Percentiles rank a stretch among this genome's conserved stretches.
Evolutionary conservation across 2,113 vertebrate species (phyloP).

Genomic region (Microtus ochrogaster): DNA sequence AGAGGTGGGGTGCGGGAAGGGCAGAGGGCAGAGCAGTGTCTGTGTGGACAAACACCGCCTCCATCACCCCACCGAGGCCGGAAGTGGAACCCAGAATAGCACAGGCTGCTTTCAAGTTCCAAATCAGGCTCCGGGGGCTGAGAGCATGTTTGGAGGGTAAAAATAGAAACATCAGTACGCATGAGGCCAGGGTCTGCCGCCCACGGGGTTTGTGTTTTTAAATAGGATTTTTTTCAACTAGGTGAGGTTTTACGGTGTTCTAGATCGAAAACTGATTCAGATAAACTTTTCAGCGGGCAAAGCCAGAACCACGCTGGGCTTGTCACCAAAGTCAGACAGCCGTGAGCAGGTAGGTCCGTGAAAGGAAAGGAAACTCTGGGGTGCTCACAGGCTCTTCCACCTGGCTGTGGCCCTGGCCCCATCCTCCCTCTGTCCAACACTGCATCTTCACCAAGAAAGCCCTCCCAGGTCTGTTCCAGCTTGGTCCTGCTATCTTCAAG

Average conservation of each 20-base stretch:
- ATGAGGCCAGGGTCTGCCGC: background rate
- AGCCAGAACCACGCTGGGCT: background rate
- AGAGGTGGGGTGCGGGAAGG: background rate
- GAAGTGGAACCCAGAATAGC: slow-evolving; percentile 65
- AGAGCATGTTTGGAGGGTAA: background rate
- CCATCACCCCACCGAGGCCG: background rate
- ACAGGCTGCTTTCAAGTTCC: slow-evolving; percentile 43
- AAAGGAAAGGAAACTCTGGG: background rate
- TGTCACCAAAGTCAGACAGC: no score
- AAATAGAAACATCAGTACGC: slow-evolving; percentile 48
- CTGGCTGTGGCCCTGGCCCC: background rate
- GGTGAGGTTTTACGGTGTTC: background rate
- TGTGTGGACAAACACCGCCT: background rate
- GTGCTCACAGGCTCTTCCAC: background rate
- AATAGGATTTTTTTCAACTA: background rate
- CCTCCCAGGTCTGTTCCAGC: background rate
- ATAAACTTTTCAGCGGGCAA: background rate
- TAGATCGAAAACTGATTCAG: background rate
- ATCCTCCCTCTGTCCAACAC: background rate
- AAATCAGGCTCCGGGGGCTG: background rate
- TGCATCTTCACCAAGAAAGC: background rate
- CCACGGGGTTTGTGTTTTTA: background rate
- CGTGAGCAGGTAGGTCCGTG: no score
- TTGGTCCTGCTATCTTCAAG: background rate
- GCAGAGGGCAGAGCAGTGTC: background rate